phyloP scores from a whole-genome alignment of 2,797 vertebrate genomes.

The Onychomys torridus region DNA sequence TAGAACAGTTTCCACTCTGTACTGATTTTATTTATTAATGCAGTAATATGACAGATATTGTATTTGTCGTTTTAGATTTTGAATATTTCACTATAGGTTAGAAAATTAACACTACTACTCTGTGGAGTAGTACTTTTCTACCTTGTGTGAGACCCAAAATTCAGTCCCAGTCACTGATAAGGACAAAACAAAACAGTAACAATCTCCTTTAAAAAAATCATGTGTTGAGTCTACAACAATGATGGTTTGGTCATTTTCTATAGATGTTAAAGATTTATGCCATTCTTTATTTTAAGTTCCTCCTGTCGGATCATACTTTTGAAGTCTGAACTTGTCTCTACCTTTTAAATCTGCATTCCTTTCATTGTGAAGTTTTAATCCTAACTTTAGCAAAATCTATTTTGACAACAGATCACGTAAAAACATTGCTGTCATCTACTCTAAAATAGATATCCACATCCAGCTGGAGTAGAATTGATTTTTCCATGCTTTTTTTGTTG shows the following conservation, averaged over 20 bases:
- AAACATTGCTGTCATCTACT: not conserved
- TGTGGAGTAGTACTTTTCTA: not conserved
- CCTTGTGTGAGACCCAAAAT: not conserved
- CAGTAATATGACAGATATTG: not conserved
- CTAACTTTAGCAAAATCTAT: conserved; percentile 32
- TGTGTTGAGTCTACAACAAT: not conserved
- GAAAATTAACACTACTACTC: not conserved
- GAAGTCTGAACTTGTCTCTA: conserved; percentile 41
- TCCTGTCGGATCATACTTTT: conserved; percentile 43
- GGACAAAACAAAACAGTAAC: not conserved
- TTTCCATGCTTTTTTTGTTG: not conserved
- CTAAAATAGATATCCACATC: conserved; percentile 10
- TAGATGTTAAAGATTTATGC: not conserved
- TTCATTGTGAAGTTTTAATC: not conserved
- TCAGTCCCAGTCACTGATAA: not conserved
- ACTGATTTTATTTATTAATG: not conserved
- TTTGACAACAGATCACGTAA: not conserved
- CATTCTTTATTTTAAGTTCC: conserved; percentile 4
- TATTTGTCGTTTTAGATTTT: conserved; percentile 56
- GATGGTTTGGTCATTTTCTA: not conserved
- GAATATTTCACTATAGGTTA: conserved; percentile 42
- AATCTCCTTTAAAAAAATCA: not conserved
- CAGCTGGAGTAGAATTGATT: not conserved
- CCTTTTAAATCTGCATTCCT: conserved; percentile 62
- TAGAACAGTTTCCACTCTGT: conserved; percentile 32